Base-by-base conservation (phyloP, 2,888 invertebrate species). In the Pristionchus arcanus region DNA sequence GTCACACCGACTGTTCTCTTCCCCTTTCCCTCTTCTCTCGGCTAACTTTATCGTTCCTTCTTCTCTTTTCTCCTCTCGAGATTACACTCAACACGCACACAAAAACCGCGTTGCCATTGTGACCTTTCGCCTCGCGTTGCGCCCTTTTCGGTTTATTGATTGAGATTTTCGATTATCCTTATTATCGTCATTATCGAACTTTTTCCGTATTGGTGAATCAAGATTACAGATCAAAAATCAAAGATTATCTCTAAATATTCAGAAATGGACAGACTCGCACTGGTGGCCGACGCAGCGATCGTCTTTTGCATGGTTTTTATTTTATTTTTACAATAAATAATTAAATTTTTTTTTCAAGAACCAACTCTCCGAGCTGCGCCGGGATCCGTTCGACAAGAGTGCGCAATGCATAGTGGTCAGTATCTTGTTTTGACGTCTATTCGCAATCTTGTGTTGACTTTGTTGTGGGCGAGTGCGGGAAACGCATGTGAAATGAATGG, bases 51-150 rank as follows among this genome's bases (percentile, higher is more conserved):
- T 53, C 49, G 49, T 49, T 81, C 81, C 81, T 37, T 21, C 74
- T 21, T 28, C 31, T 42, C 66, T 66, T n/a, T 21, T 37, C 34
- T 71, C 74, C 74, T 19, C 68, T 42, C 81, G 49, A 81, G 81
- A 81, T 81, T 81, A 81, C 81, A 81, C 81, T 37, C 34, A 1
- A 81, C 19, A 55, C 42, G 55, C 16, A 55, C 42, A 19, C 42
- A 81, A 81, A 81, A 81, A 81, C 53, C 81, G 81, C 74, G n/a
- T 49, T 81, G 81, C 49, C 81, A 81, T 74, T 74, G 63, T 63
- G 63, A 63, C 63, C 63, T 71, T 71, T 71, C 71, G 71, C 71
- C 34, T 15, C 16, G 1, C 16, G 31, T 31, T 71, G 1, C 71
- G 68, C 68, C 42, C 42, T 25, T 71, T 81, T 74, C 74, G 74